Evolutionary conservation across 1,140 invertebrate genomes (phyloP).

Genomic region (Bombyx mandarina): DNA sequence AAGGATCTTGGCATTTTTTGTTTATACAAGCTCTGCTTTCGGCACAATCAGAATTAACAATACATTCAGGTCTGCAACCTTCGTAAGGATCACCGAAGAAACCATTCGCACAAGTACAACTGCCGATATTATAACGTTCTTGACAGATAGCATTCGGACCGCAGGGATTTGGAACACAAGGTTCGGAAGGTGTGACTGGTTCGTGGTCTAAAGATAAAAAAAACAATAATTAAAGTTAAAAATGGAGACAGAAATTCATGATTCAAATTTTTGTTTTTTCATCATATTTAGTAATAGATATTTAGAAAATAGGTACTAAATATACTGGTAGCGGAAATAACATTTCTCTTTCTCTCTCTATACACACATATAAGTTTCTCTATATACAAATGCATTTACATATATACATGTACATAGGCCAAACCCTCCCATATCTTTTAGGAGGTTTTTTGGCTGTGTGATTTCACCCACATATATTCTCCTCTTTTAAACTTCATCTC

Average conservation of each 20-base stretch:
- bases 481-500: no score
- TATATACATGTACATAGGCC: no score
- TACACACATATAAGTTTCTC: no score
- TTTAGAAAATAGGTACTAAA: no score
- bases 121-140: slow-evolving; percentile 75
- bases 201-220: slow-evolving; percentile 11
- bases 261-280: no score
- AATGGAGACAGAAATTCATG: not conserved
- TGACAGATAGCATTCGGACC: slow-evolving; percentile 82
- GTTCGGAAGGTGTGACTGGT: slow-evolving; percentile 30
- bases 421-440: no score
- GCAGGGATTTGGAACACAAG: slow-evolving; percentile 72
- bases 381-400: no score
- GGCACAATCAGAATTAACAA: slow-evolving; percentile 80
- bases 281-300: no score
- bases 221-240: slow-evolving; percentile 4
- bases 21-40: slow-evolving; percentile 78
- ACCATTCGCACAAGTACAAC: slow-evolving; percentile 78
- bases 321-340: no score
- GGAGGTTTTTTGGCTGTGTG: no score
- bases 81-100: slow-evolving; percentile 84
- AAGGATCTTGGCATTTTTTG: slow-evolving; percentile 84
- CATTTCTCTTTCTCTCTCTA: no score
- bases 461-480: no score
- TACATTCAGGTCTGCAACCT: slow-evolving; percentile 81